A percentile compares a stretch with the other conserved stretches of the same genome.
Conservation (phyloP, 2,888 invertebrate species). For the Autographa pulchrina region DNA sequence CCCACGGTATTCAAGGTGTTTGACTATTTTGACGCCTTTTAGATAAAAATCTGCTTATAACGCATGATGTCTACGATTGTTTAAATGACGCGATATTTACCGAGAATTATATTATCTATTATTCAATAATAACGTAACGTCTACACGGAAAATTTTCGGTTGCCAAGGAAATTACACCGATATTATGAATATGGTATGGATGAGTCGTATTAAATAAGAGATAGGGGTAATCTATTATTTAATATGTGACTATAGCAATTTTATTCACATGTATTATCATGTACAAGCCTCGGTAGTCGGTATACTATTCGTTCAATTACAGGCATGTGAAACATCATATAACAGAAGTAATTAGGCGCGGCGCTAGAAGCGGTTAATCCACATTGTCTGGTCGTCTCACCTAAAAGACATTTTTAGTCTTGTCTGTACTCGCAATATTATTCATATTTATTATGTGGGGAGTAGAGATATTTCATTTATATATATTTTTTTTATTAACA, state of each 20-base stretch:
- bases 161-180: neutral
- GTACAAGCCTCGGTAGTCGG: too few relatives aligned
- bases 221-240: conserved; percentile 2
- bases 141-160: neutral
- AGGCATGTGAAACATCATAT: neutral
- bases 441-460: too few relatives aligned
- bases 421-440: too few relatives aligned
- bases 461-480: too few relatives aligned
- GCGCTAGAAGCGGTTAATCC: too few relatives aligned
- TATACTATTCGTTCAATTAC: neutral
- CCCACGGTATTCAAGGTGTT: neutral
- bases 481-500: too few relatives aligned
- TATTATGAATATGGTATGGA: neutral
- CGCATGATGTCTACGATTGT: neutral
- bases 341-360: too few relatives aligned
- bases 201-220: neutral
- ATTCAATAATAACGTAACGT: neutral
- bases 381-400: too few relatives aligned
- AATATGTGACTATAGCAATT: neutral
- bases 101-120: neutral
- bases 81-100: neutral
- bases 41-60: conserved; percentile 2
- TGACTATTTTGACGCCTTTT: neutral
- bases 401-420: too few relatives aligned
- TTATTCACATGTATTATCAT: too few relatives aligned